These are phyloP conservation scores for Lontra canadensis DNA, from an alignment of 2,113 vertebrate species.

Conservation along the genomic window DNA sequence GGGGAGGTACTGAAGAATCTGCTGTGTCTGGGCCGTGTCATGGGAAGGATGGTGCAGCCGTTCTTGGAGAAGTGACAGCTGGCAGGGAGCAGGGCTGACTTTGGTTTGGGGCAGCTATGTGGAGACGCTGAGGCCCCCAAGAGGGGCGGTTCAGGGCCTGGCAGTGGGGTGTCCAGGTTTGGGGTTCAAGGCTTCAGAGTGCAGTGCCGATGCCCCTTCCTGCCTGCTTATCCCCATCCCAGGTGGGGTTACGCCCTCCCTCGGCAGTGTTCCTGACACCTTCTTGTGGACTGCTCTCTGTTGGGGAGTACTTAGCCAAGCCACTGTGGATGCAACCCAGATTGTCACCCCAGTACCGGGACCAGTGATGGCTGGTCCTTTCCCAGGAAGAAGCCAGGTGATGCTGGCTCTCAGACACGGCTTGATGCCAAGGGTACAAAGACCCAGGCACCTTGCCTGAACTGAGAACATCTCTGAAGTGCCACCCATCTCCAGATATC, in stretches of 20 bases:
- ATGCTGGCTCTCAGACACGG: neutral
- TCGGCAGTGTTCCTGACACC: neutral
- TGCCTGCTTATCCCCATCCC: neutral
- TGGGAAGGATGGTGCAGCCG: neutral
- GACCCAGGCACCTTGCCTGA: neutral
- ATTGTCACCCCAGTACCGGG: neutral
- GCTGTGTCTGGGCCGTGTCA: neutral
- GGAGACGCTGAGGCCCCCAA: neutral
- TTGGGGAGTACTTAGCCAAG: rapidly evolving
- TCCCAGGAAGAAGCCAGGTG: neutral
- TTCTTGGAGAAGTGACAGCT: neutral
- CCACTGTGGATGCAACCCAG: neutral
- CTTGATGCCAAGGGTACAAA: neutral
- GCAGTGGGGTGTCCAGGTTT: too few relatives aligned
- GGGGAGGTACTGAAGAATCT: rapidly evolving
- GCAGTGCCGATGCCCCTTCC: neutral
- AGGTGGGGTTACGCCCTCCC: neutral
- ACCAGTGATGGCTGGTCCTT: neutral
- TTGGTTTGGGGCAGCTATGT: neutral
- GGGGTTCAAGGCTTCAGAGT: neutral
- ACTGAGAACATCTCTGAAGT: neutral
- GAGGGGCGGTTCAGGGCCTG: neutral
- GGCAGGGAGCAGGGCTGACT: neutral
- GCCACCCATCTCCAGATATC: neutral
- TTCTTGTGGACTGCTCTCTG: neutral